Evolutionary conservation across 2,113 vertebrate genomes (phyloP).

Genomic region (Proterorhinus semilunaris): DNA sequence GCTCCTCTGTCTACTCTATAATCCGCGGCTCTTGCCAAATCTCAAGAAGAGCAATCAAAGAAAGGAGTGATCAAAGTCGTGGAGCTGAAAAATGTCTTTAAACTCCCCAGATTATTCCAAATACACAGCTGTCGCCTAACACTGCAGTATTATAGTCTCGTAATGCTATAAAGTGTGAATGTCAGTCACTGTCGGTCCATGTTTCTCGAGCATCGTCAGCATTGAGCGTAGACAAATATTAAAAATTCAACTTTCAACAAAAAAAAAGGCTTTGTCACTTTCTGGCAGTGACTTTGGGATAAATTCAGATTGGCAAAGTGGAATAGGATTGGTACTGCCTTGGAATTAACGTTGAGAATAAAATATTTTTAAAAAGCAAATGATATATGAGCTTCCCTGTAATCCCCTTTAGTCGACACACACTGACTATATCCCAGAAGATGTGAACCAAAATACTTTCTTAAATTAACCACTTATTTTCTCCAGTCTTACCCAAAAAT

Average conservation of each 20-base stretch:
- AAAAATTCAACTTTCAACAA: not conserved
- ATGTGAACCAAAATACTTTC: no score
- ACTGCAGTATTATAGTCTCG: not conserved
- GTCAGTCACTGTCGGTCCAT: not conserved
- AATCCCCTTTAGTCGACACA: no score
- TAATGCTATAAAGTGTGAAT: not conserved
- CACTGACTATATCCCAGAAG: no score
- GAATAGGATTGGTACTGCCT: no score
- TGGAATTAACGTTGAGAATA: no score
- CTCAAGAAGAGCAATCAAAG: constrained; percentile 20
- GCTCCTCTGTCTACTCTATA: constrained; percentile 34
- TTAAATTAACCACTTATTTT: no score
- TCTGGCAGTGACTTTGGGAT: no score
- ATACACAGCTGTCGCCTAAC: not conserved
- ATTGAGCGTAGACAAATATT: not conserved
- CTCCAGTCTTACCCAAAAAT: no score
- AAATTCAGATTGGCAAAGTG: no score
- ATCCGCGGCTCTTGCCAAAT: constrained; percentile 23
- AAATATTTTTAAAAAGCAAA: no score
- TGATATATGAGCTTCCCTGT: no score
- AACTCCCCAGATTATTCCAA: constrained; percentile 2
- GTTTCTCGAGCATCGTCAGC: not conserved
- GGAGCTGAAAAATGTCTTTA: constrained; percentile 2
- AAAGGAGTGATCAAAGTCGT: constrained; percentile 17
- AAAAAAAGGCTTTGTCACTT: not conserved